These are phyloP conservation scores for Nannoperca australis DNA, from an alignment of 2,797 vertebrate species.

Conservation along the genomic window DNA sequence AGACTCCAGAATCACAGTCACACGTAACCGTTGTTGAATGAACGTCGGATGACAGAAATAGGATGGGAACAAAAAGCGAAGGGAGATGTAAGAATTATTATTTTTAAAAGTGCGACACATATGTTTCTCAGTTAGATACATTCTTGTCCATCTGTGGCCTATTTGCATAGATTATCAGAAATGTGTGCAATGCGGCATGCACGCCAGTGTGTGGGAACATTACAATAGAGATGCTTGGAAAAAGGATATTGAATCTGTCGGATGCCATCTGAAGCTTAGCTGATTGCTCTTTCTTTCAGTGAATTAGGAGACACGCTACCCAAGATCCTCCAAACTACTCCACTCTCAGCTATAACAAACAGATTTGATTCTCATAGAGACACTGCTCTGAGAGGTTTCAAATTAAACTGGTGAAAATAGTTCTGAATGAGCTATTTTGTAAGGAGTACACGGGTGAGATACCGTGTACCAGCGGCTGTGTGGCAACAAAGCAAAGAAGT, in stretches of 20 bases:
- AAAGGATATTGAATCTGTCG: slow-evolving; percentile 67
- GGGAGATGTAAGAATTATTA: slow-evolving; percentile 62
- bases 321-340: slow-evolving; percentile 70
- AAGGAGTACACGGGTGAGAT: slow-evolving; percentile 5
- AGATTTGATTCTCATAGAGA: slow-evolving; percentile 71
- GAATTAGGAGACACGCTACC: slow-evolving; percentile 62
- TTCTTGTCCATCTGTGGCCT: slow-evolving; percentile 75
- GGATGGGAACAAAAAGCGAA: slow-evolving; percentile 30
- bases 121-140: slow-evolving; percentile 67
- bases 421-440: slow-evolving; percentile 51
- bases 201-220: slow-evolving; percentile 49
- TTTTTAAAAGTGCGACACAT: slow-evolving; percentile 65
- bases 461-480: slow-evolving; percentile 18
- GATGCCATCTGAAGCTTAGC: slow-evolving; percentile 73
- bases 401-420: slow-evolving; percentile 48
- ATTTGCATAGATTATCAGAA: slow-evolving; percentile 73
- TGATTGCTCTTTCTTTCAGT: slow-evolving; percentile 79
- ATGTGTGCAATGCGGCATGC: slow-evolving; percentile 44
- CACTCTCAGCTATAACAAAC: slow-evolving; percentile 74
- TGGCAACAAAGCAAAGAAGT: slow-evolving; percentile 48
- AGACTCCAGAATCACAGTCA: slow-evolving; percentile 57
- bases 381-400: slow-evolving; percentile 40
- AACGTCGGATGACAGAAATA: slow-evolving; percentile 50
- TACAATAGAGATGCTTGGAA: slow-evolving; percentile 61
- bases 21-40: slow-evolving; percentile 59